Percentiles rank a stretch among this genome's conserved stretches.
phyloP scores from a whole-genome alignment of 2,888 invertebrate genomes.

The Mylabris sibirica region DNA sequence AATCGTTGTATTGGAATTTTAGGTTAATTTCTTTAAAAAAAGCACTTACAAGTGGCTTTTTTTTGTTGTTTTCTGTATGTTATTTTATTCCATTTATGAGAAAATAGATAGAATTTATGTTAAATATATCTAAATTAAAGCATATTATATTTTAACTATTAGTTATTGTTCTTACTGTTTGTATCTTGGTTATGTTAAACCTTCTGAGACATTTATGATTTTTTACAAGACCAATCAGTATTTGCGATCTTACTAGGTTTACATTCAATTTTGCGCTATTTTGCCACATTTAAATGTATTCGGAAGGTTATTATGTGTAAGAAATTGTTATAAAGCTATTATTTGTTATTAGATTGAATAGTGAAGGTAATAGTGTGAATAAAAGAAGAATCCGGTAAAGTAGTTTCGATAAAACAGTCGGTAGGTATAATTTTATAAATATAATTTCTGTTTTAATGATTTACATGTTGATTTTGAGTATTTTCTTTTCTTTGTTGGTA shows the following conservation, averaged over 20 bases:
- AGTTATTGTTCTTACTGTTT: not conserved
- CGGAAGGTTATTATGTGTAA: slow-evolving; percentile 13
- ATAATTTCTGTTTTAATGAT: not conserved
- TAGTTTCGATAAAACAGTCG: slow-evolving; percentile 10
- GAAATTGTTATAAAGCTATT: not conserved
- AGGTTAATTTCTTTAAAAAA: not conserved
- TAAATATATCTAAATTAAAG: not conserved
- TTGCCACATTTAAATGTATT: not conserved
- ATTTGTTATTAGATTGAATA: slow-evolving; percentile 15
- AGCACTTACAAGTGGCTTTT: not conserved
- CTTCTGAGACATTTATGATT: slow-evolving; percentile 14
- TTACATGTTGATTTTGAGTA: not conserved
- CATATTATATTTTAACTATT: not conserved
- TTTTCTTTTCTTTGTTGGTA: too few relatives aligned
- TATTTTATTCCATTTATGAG: not conserved
- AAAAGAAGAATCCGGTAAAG: slow-evolving; percentile 8
- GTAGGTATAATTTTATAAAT: slow-evolving; percentile 22
- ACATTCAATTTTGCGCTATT: not conserved
- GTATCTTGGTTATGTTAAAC: not conserved
- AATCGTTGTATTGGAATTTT: not conserved
- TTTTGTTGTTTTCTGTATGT: not conserved
- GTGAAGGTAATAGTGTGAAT: slow-evolving; percentile 21
- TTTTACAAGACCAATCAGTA: not conserved
- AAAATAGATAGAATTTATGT: not conserved
- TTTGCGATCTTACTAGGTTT: not conserved